phyloP scores from a whole-genome alignment of 2,888 invertebrate species.

The Pharmacophagus antenor region DNA sequence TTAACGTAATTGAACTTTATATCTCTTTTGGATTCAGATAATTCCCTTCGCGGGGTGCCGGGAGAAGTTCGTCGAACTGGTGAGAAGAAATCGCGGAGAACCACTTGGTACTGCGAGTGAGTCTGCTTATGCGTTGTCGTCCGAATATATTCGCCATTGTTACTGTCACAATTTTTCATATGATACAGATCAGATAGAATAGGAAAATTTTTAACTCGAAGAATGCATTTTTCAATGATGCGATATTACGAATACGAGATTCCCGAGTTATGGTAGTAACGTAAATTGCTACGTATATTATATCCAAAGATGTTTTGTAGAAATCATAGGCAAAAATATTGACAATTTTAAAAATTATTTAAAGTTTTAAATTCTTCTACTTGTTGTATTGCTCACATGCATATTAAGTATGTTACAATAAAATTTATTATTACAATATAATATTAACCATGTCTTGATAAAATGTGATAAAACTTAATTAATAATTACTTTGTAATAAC shows the following conservation, averaged over 20 bases:
- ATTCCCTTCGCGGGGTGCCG: slow-evolving; percentile 74
- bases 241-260: slow-evolving; percentile 25
- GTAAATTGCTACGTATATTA: slow-evolving; percentile 11
- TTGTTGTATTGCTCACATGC: slow-evolving; percentile 14
- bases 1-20: slow-evolving; percentile 19
- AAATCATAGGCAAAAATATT: slow-evolving; percentile 15
- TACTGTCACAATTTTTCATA: slow-evolving; percentile 23
- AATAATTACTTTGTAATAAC: slow-evolving; percentile 45
- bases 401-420: slow-evolving; percentile 15
- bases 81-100: slow-evolving; percentile 66
- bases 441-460: slow-evolving; percentile 32
- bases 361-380: slow-evolving; percentile 9
- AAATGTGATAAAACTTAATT: slow-evolving; percentile 54
- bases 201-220: slow-evolving; percentile 31
- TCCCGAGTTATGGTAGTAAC: slow-evolving; percentile 21
- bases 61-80: slow-evolving; percentile 66
- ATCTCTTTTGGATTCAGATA: slow-evolving; percentile 58
- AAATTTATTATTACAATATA: slow-evolving; percentile 19
- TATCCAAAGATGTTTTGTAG: slow-evolving; percentile 29
- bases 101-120: slow-evolving; percentile 79
- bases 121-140: slow-evolving; percentile 2
- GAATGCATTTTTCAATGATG: slow-evolving; percentile 31
- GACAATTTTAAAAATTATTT: slow-evolving; percentile 11
- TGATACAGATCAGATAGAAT: slow-evolving; percentile 12
- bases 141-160: slow-evolving; percentile 8